A percentile compares a stretch with the other conserved stretches of the same genome.
Conservation (phyloP, 2,888 invertebrate species). For the Ophion ellenae region DNA sequence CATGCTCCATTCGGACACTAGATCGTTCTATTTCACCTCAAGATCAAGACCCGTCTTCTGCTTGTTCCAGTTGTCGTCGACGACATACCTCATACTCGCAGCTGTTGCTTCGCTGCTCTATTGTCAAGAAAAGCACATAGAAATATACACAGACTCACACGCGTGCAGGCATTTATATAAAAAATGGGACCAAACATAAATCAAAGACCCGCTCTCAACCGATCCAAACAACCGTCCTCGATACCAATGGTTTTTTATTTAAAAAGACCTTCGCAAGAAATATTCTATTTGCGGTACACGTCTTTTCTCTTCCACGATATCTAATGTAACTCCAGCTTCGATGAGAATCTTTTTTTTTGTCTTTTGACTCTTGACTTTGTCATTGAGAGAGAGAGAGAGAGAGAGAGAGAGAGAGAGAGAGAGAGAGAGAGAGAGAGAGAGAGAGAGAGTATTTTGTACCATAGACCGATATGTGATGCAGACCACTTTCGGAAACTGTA, state of each 20-base stretch:
- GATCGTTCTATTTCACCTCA: constrained; percentile 57
- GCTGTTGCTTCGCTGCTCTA: constrained; percentile 58
- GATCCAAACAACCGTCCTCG: not conserved
- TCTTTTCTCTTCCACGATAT: no score
- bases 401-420: no score
- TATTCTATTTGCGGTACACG: no score
- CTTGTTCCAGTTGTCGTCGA: constrained; percentile 31
- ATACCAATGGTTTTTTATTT: not conserved
- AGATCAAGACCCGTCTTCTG: not conserved
- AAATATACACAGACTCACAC: constrained; percentile 1
- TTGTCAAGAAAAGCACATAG: constrained; percentile 53
- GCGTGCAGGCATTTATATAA: not conserved
- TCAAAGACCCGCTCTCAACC: not conserved
- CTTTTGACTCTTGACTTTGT: no score
- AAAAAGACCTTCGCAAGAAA: no score
- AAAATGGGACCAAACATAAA: not conserved
- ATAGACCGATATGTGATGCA: no score
- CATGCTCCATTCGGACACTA: constrained; percentile 44
- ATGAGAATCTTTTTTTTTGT: no score
- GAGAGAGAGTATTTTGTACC: no score
- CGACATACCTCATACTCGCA: constrained; percentile 58
- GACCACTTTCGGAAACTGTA: no score
- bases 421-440: no score
- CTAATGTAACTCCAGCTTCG: no score
- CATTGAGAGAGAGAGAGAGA: no score